These are phyloP conservation scores for Mycetomoellerius zeteki DNA, from an alignment of 1,140 invertebrate genomes.

Conservation along the genomic window DNA sequence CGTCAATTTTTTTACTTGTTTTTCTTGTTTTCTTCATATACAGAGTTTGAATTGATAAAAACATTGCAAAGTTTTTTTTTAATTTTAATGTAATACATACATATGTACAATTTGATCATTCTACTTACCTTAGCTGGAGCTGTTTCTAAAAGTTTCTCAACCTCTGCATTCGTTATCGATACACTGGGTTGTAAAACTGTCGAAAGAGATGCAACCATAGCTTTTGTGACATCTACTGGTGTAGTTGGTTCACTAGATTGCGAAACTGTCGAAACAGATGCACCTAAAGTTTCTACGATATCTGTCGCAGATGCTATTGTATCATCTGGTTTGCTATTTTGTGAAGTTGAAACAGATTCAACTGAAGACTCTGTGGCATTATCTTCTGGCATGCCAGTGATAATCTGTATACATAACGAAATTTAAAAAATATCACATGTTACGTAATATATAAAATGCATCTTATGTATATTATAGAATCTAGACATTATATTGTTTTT, in stretches of 20 bases:
- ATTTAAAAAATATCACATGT: neutral
- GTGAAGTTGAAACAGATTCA: conserved; percentile 64
- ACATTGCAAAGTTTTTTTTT: neutral
- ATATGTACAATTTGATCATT: conserved; percentile 1
- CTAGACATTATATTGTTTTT: neutral
- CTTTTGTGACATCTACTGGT: conserved; percentile 54
- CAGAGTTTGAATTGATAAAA: neutral
- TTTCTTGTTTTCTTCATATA: neutral
- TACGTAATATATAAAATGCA: neutral
- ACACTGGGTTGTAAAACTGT: conserved; percentile 74
- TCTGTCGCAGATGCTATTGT: neutral
- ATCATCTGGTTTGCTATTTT: conserved; percentile 77
- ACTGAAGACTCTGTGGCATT: conserved; percentile 64
- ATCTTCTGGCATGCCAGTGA: conserved; percentile 78
- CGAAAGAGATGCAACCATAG: conserved; percentile 66
- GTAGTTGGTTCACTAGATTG: neutral
- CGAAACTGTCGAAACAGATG: conserved; percentile 58
- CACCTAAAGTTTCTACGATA: conserved; percentile 59
- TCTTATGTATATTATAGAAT: neutral
- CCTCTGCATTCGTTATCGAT: conserved; percentile 84
- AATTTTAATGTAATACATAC: neutral
- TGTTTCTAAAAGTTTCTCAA: conserved; percentile 88
- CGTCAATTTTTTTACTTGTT: neutral
- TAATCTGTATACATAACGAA: conserved; percentile 74
- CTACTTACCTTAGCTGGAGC: conserved; percentile 84